Evolutionary conservation across 2,888 invertebrate species (phyloP).

Genomic region (Argynnis bischoffii): DNA sequence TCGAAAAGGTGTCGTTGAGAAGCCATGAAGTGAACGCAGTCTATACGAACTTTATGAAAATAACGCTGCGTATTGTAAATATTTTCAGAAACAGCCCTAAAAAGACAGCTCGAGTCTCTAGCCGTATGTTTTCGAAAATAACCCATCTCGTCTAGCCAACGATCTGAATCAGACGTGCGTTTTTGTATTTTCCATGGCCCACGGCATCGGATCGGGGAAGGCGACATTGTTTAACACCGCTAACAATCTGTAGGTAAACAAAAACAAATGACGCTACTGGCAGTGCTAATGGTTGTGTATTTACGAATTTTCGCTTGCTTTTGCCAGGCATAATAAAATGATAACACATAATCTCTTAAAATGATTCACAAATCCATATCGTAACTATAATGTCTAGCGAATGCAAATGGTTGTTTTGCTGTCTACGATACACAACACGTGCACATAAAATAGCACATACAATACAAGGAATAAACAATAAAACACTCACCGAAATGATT

Average conservation of each 20-base stretch:
- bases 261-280: slow-evolving; percentile 74
- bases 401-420: slow-evolving; percentile 79
- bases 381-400: slow-evolving; percentile 69
- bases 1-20: slow-evolving; percentile 84
- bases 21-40: slow-evolving; percentile 88
- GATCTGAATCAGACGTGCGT: slow-evolving; percentile 83
- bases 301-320: slow-evolving; percentile 9
- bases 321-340: slow-evolving; percentile 14
- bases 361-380: slow-evolving; percentile 64
- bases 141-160: slow-evolving; percentile 90
- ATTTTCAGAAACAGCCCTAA: slow-evolving; percentile 94
- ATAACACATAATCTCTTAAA: slow-evolving; percentile 13
- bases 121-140: slow-evolving; percentile 94
- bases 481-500: slow-evolving; percentile 70
- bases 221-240: slow-evolving; percentile 67
- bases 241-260: slow-evolving; percentile 79
- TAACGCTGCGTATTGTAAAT: slow-evolving; percentile 86
- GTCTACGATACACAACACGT: slow-evolving; percentile 75
- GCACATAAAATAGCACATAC: slow-evolving; percentile 60
- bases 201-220: slow-evolving; percentile 75
- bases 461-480: slow-evolving; percentile 46
- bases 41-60: slow-evolving; percentile 88
- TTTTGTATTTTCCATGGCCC: slow-evolving; percentile 77
- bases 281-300: slow-evolving; percentile 23
- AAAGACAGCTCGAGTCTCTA: slow-evolving; percentile 93